Base-by-base conservation (phyloP, 2,797 vertebrate species). In the Cirrhinus mrigala region DNA sequence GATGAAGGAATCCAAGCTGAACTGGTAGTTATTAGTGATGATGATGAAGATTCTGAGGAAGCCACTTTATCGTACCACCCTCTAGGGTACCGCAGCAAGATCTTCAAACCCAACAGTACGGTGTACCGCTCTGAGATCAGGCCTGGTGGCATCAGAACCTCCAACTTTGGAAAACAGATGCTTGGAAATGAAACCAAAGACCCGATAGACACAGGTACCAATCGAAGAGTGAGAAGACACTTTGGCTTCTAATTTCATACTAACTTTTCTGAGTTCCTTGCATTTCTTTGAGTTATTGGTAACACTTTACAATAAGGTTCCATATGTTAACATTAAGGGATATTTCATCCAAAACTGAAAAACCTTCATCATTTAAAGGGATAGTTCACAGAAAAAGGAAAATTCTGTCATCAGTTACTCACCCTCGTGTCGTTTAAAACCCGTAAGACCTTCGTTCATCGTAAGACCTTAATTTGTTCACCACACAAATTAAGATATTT, bases 1-100 rank as follows among this genome's bases (percentile, higher is more conserved):
- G 95, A 97, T 2, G 96, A 96, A 12, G 89, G 96, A 81, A 95
- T 98, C 86, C 96, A 93, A 1, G 97, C 97, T 1, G 98, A 99
- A 91, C 85, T 99, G 54, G 96, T 99, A 3, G 90, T 97, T 81
- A 96, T 99, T 37, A 93, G 94, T 3, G 95, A 96, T 0, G 95
- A 96, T 0, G 91, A 92, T 44, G 92, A 93, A 6, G 94, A 94
- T 27, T 22, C 86, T 8, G 74, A 85, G 8, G 88, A 90, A 37
- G 92, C 94, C 70, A 89, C 82, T 37, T 89, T 96, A 1, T 95
- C 95, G 0, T 97, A 94, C 90, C 96, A 97, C 74, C 96, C 97
- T 0, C 9, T 95, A 69, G 96, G 96, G 15, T 96, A 93, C 90
- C 93, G 80, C 0, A 96, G 96, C 83, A 96, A 96, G 90, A 91